Percentiles rank a stretch among this genome's conserved stretches.
Evolutionary conservation across 2,797 vertebrate species (phyloP).

Genomic region (Fistularia commersonii): DNA sequence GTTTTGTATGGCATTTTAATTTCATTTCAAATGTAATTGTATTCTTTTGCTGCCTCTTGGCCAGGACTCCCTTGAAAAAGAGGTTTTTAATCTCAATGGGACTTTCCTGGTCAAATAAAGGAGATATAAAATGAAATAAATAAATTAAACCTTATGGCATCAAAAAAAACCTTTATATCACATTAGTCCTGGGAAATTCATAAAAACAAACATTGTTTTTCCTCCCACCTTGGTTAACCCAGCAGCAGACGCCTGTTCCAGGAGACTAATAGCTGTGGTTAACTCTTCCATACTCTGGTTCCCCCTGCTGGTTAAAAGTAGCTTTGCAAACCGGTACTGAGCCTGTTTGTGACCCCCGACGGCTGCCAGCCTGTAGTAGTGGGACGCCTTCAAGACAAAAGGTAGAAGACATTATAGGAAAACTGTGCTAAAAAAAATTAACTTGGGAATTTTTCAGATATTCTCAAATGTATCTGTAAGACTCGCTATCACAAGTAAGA

Average conservation of each 20-base stretch:
- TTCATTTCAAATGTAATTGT: no score
- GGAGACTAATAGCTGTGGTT: constrained; percentile 68
- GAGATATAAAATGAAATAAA: no score
- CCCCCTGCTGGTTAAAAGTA: constrained; percentile 73
- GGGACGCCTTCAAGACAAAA: constrained; percentile 74
- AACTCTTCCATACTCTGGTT: constrained; percentile 51
- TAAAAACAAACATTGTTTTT: not conserved
- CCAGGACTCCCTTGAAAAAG: no score
- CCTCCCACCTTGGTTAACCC: constrained; percentile 81
- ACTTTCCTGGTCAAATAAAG: no score
- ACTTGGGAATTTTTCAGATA: not conserved
- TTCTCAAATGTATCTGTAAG: no score
- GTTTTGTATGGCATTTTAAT: no score
- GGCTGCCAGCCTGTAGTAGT: constrained; percentile 84
- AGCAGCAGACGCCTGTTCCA: constrained; percentile 78
- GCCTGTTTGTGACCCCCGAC: constrained; percentile 79
- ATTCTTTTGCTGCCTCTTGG: no score
- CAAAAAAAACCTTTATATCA: no score
- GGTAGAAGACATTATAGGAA: not conserved
- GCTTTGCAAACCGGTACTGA: constrained; percentile 85
- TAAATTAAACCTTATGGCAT: no score
- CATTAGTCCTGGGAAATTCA: no score
- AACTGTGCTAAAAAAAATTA: not conserved
- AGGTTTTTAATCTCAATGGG: no score
- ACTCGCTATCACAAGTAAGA: no score